A percentile compares a stretch with the other conserved stretches of the same genome.
These are phyloP conservation scores for Ectemnius lituratus DNA, from an alignment of 2,888 invertebrate genomes.

Conservation along the genomic window DNA sequence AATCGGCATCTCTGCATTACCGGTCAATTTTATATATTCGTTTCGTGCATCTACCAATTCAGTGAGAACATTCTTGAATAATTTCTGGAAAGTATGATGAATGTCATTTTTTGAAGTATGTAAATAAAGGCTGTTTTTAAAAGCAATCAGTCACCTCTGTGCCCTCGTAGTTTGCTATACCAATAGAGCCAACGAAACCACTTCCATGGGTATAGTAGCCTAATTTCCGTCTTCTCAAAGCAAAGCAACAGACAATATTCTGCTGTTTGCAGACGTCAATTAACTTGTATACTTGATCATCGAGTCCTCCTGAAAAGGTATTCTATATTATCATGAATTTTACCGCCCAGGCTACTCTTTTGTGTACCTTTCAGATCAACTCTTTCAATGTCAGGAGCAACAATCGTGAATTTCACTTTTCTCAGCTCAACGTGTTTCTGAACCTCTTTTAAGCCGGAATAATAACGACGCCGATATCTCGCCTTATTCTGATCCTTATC, in stretches of 20 bases:
- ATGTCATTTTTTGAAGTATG: no score
- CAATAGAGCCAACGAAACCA: slow-evolving; percentile 64
- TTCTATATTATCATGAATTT: neutral
- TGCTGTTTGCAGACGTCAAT: slow-evolving; percentile 57
- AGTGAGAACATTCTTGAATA: slow-evolving; percentile 61
- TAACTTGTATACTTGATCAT: slow-evolving; percentile 59
- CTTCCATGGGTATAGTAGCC: slow-evolving; percentile 67
- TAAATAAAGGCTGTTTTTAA: no score
- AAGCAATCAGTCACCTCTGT: slow-evolving; percentile 58
- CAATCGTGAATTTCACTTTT: slow-evolving; percentile 66
- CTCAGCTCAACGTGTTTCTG: slow-evolving; percentile 60
- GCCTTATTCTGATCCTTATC: slow-evolving; percentile 64
- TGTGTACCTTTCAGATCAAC: slow-evolving; percentile 59
- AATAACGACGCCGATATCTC: slow-evolving; percentile 61
- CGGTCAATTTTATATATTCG: slow-evolving; percentile 48
- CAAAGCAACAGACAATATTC: slow-evolving; percentile 62
- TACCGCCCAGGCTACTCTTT: neutral
- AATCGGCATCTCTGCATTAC: slow-evolving; percentile 43
- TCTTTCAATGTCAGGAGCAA: slow-evolving; percentile 69
- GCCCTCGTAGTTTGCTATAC: slow-evolving; percentile 65
- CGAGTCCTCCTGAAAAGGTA: slow-evolving; percentile 63
- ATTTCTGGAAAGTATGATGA: slow-evolving; percentile 51
- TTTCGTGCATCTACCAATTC: slow-evolving; percentile 62
- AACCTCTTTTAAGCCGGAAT: slow-evolving; percentile 67
- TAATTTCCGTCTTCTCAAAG: slow-evolving; percentile 66